Conservation (phyloP, 2,797 vertebrate species). For the Tadarida brasiliensis region DNA sequence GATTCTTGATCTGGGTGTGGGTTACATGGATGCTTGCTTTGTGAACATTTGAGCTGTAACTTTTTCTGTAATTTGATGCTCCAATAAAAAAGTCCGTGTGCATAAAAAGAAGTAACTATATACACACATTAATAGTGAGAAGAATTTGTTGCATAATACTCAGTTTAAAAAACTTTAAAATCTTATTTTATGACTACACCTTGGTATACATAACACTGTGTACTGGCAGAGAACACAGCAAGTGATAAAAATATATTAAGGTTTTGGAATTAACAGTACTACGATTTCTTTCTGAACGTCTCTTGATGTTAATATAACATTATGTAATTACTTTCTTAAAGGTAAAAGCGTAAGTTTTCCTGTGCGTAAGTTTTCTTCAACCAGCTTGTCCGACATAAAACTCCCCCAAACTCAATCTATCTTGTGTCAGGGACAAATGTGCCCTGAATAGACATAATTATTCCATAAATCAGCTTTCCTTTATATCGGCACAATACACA, state of each 20-base stretch:
- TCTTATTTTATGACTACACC: background rate
- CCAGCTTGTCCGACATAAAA: background rate
- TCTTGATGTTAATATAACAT: background rate
- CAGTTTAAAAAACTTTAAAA: background rate
- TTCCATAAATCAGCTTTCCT: background rate
- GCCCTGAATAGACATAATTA: background rate
- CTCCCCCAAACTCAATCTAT: background rate
- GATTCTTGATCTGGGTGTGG: background rate
- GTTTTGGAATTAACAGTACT: background rate
- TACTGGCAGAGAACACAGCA: background rate
- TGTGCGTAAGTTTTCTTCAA: background rate
- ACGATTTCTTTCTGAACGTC: background rate
- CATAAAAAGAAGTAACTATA: background rate
- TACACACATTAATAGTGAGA: background rate
- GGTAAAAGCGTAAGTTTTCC: background rate
- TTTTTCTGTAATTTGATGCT: background rate
- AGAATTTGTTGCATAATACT: background rate
- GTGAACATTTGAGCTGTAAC: background rate
- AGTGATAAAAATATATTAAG: background rate
- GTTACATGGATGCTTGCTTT: background rate
- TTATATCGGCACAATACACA: background rate
- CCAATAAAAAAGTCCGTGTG: background rate
- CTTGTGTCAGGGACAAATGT: background rate
- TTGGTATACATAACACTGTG: background rate
- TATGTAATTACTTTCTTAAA: background rate